Conservation (phyloP, 1,140 invertebrate genomes). For the Zaprionus ghesquierei region DNA sequence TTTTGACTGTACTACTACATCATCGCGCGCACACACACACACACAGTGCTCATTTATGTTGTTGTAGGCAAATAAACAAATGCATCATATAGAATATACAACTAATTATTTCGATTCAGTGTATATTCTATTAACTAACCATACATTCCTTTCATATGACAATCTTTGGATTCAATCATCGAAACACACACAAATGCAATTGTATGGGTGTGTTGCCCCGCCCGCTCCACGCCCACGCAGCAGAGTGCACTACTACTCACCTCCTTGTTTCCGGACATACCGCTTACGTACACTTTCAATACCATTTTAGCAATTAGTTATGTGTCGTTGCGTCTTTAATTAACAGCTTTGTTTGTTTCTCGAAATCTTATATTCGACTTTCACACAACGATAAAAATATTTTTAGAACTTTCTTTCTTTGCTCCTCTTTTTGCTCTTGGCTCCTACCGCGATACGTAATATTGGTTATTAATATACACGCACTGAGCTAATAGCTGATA, state of each 20-base stretch:
- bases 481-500: constrained; percentile 45
- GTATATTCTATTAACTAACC: constrained; percentile 40
- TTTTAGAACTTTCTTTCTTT: constrained; percentile 68
- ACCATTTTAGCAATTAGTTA: constrained; percentile 86
- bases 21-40: constrained; percentile 35
- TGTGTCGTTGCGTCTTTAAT: constrained; percentile 29
- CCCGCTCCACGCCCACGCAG: constrained; percentile 32
- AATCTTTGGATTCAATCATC: constrained; percentile 23
- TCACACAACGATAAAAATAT: constrained; percentile 67
- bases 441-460: constrained; percentile 65
- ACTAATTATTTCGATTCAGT: constrained; percentile 22
- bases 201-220: constrained; percentile 19
- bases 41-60: background rate
- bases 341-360: constrained; percentile 46
- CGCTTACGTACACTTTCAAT: constrained; percentile 94
- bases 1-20: constrained; percentile 71
- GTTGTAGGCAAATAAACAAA: constrained; percentile 37
- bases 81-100: constrained; percentile 52
- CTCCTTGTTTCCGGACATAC: constrained; percentile 95
- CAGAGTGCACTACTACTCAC: constrained; percentile 83
- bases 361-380: constrained; percentile 54
- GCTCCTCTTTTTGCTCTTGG: constrained; percentile 33
- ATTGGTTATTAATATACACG: constrained; percentile 47
- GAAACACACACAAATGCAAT: background rate
- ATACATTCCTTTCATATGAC: constrained; percentile 75